phyloP scores from a whole-genome alignment of 2,797 vertebrate genomes.

The Falco columbarius region DNA sequence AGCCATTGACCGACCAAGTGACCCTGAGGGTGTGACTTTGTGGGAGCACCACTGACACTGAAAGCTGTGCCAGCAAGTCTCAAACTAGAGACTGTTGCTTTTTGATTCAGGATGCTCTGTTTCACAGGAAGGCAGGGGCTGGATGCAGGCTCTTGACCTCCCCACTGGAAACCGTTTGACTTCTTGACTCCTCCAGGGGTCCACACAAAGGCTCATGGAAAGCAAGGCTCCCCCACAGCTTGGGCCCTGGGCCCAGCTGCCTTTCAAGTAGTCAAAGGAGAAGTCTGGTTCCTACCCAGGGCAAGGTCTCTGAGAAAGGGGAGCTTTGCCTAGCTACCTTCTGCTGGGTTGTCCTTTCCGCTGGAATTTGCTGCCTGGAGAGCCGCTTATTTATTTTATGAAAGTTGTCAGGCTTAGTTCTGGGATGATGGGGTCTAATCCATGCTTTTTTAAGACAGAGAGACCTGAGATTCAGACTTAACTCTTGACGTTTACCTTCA shows the following conservation, averaged over 20 bases:
- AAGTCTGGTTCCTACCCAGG: conserved; percentile 2
- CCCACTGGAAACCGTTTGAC: neutral
- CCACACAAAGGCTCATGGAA: neutral
- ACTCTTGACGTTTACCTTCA: neutral
- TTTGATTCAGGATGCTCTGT: neutral
- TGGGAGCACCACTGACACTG: neutral
- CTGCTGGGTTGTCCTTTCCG: conserved; percentile 27
- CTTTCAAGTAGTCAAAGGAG: conserved; percentile 22
- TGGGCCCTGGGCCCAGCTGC: conserved; percentile 26
- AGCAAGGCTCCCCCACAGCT: neutral
- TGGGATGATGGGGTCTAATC: neutral
- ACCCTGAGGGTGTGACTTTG: neutral
- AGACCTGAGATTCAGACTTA: neutral
- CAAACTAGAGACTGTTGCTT: neutral
- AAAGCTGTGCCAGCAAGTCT: neutral
- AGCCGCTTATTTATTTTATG: neutral
- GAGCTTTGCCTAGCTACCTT: conserved; percentile 41
- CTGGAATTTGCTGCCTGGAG: conserved; percentile 55
- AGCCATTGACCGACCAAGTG: neutral
- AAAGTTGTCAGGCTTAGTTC: conserved; percentile 37
- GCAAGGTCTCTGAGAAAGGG: neutral
- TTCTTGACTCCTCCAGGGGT: neutral
- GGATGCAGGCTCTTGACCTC: neutral
- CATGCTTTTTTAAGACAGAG: neutral
- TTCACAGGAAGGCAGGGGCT: neutral